A percentile compares a stretch with the other conserved stretches of the same genome.
Conservation (phyloP, 2,888 invertebrate species). For the Brenthis hecate region DNA sequence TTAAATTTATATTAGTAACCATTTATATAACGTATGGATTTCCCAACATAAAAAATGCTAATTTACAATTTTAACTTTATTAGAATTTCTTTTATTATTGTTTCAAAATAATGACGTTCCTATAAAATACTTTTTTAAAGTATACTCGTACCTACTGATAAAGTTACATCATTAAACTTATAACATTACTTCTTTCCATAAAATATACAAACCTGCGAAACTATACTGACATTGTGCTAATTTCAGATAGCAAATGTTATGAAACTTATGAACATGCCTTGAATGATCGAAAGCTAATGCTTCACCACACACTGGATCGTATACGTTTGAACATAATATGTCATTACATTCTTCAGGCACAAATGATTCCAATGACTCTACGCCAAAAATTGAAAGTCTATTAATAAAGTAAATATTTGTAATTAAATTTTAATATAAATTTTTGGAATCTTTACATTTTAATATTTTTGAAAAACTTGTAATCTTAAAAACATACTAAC, state of each 20-base stretch:
- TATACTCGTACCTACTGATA: too few species aligned
- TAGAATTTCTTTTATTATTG: too few species aligned
- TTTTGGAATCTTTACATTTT: background rate
- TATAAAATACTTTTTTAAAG: too few species aligned
- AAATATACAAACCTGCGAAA: conserved; percentile 39
- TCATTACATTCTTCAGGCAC: conserved; percentile 46
- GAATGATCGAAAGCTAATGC: conserved; percentile 43
- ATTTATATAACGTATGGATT: background rate
- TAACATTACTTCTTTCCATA: background rate
- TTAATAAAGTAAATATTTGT: too few species aligned
- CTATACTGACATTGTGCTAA: conserved; percentile 52
- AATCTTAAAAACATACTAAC: background rate
- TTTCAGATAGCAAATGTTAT: conserved; percentile 60
- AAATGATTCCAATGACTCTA: background rate
- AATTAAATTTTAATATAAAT: background rate
- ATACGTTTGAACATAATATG: conserved; percentile 57
- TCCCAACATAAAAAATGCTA: too few species aligned
- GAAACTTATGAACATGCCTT: conserved; percentile 48
- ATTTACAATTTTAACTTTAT: too few species aligned
- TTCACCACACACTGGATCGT: conserved; percentile 62
- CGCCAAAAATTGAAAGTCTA: background rate
- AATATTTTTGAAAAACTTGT: background rate
- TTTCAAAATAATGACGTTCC: too few species aligned
- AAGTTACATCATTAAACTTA: too few species aligned
- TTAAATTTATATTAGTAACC: conserved; percentile 40